These are phyloP conservation scores for Myotis davidii DNA, from an alignment of 2,113 vertebrate genomes.

Conservation along the genomic window DNA sequence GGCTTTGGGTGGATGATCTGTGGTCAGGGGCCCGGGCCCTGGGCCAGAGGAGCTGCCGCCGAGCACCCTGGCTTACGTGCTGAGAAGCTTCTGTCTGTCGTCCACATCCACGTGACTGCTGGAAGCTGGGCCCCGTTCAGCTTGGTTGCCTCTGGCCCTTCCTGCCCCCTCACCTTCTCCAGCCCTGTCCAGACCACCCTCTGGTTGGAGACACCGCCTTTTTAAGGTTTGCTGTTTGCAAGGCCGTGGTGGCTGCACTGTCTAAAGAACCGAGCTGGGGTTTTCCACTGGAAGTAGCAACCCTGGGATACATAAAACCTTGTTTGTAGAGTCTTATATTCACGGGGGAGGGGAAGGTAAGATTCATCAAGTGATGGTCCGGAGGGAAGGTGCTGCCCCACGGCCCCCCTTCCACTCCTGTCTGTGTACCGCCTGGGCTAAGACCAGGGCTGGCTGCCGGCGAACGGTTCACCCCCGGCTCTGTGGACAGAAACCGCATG, in stretches of 20 bases:
- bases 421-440: not conserved
- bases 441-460: not conserved
- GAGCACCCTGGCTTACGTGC: not conserved
- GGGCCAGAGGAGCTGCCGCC: not conserved
- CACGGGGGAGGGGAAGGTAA: not conserved
- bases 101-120: accelerated
- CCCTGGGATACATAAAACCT: not conserved
- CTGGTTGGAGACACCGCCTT: not conserved
- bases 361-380: not conserved
- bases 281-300: not conserved
- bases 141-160: accelerated
- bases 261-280: not conserved
- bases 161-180: not conserved
- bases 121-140: not conserved
- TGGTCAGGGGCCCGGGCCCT: not conserved
- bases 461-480: not conserved
- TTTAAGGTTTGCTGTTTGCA: not conserved
- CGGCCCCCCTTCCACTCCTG: not conserved
- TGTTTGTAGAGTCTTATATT: not conserved
- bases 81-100: not conserved
- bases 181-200: not conserved
- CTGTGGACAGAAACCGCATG: not conserved
- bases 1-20: not conserved
- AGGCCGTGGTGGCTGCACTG: not conserved
- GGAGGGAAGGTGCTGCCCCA: no score